These are phyloP conservation scores for Platichthys stellatus DNA, from an alignment of 2,113 vertebrate genomes.

Conservation along the genomic window DNA sequence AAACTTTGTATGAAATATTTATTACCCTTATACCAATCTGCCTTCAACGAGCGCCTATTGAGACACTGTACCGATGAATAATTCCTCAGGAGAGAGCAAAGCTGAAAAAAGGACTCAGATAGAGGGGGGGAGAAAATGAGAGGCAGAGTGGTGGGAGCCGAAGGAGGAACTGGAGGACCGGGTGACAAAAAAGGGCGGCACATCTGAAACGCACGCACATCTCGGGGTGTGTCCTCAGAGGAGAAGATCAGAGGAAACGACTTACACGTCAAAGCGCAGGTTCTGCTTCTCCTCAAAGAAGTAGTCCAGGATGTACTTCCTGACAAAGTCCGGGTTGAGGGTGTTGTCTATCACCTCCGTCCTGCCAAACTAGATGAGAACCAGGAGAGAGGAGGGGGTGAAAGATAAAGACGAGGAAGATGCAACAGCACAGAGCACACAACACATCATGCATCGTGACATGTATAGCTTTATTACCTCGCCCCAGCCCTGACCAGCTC, in stretches of 20 bases:
- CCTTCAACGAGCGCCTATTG: constrained; percentile 60
- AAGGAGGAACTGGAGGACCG: constrained; percentile 34
- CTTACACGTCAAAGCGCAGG: constrained; percentile 96
- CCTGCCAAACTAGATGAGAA: constrained; percentile 88
- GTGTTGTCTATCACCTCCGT: constrained; percentile 97
- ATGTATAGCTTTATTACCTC: neutral
- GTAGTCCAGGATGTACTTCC: constrained; percentile 95
- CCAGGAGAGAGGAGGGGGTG: constrained; percentile 23
- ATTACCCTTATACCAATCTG: constrained; percentile 70
- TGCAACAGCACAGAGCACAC: constrained; percentile 4
- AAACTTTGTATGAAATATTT: constrained; percentile 76
- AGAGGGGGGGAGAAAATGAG: neutral
- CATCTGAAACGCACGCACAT: constrained; percentile 8
- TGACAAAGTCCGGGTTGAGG: constrained; percentile 94
- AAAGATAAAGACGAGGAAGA: neutral
- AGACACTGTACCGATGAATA: constrained; percentile 71
- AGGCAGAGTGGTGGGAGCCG: constrained; percentile 4
- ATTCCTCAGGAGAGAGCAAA: constrained; percentile 64
- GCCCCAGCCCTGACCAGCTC: constrained; percentile 2
- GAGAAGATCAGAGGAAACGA: constrained; percentile 69
- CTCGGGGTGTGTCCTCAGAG: constrained; percentile 40
- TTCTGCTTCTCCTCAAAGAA: constrained; percentile 98
- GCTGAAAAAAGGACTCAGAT: constrained; percentile 7
- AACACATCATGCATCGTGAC: constrained; percentile 19
- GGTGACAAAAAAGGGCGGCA: constrained; percentile 22